These are phyloP conservation scores for Pristiophorus japonicus DNA, from an alignment of 2,113 vertebrate species.

Conservation along the genomic window DNA sequence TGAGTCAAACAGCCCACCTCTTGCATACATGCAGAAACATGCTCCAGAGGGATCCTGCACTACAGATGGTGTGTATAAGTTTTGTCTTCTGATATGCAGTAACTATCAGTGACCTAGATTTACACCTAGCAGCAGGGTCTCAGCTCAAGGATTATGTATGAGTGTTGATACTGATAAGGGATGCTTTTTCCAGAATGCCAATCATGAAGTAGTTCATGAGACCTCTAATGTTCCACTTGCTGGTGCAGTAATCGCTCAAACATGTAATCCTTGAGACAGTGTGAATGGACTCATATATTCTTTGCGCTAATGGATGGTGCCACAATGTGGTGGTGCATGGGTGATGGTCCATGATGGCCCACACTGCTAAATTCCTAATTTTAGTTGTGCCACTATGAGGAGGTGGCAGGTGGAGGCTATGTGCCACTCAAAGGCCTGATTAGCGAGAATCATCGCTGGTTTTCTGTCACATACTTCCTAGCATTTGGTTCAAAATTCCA, in stretches of 20 bases:
- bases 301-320: not conserved
- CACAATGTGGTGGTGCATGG: not conserved
- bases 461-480: not conserved
- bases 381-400: not conserved
- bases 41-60: conserved; percentile 91
- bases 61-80: conserved; percentile 70
- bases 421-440: not conserved
- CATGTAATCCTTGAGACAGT: not conserved
- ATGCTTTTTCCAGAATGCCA: not conserved
- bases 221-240: not conserved
- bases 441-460: not conserved
- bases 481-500: not conserved
- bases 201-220: not conserved
- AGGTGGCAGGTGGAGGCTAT: not conserved
- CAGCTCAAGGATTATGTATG: not conserved
- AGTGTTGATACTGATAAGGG: not conserved
- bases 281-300: not conserved
- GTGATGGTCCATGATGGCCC: not conserved
- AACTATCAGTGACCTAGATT: not conserved
- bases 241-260: not conserved
- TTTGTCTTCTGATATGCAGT: not conserved
- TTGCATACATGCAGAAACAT: conserved; percentile 83
- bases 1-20: conserved; percentile 84
- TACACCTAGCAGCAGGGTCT: not conserved
- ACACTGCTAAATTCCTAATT: not conserved